Base-by-base conservation (phyloP, 2,113 vertebrate species). In the Syngnathus floridae region DNA sequence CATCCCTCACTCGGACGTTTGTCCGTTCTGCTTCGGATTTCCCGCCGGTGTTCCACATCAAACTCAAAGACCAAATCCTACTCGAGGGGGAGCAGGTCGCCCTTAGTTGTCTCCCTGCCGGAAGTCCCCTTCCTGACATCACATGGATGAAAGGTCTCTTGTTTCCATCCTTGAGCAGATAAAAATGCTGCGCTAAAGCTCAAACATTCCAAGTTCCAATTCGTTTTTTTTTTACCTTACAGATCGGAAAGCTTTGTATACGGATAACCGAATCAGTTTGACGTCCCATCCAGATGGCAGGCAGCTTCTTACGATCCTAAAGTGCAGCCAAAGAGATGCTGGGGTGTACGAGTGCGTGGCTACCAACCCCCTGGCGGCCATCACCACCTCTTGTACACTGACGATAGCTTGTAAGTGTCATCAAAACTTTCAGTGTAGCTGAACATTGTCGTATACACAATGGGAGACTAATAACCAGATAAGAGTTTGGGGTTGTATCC, bases 41-140 rank as follows among this genome's bases (percentile, higher is more conserved):
- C 17, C 93, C 93, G 48, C 95, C 96, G 0, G 82, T 97, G 75
- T 98, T 98, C 89, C 95, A 96, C 83, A 95, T 98, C 86, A 96
- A 97, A 73, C 88, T 98, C 76, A 95, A 92, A 86, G 95, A 98
- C 88, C 93, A 94, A 78, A 84, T 96, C 87, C 82, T 97, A 72
- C 75, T 97, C 68, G 96, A 98, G 73, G 94, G 94, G 0, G 94
- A 96, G 13, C 84, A 93, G 0, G 88, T 94, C 76, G 95, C 94
- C 5, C 91, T 98, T 16, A 94, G 91, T 83, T 98, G 95, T 82
- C 93, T 97, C 19, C 94, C 95, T 0, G 95, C 95, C 0, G 95
- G 92, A 60, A 94, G 94, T 80, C 95, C 95, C 0, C 88, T 87
- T 12, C 95, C 95, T 22, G 86, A 77, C 12, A 94, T 98, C 55